Percentiles rank a stretch among this genome's conserved stretches.
These are phyloP conservation scores for Gulo gulo DNA, from an alignment of 2,113 vertebrate species.

Conservation along the genomic window DNA sequence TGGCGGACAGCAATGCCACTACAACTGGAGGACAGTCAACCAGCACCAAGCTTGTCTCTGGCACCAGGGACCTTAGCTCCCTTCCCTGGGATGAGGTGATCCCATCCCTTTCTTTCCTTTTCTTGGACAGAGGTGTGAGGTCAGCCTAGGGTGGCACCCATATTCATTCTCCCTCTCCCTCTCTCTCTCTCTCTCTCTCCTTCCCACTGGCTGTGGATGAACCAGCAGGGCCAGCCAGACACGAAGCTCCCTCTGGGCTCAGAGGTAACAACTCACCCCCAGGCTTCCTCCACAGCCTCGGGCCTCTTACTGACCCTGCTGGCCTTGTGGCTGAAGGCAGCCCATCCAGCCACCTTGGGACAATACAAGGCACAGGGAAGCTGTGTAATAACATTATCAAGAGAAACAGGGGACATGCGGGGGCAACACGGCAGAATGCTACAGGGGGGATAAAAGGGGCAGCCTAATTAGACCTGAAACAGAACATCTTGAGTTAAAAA, in stretches of 20 bases:
- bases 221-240: not conserved
- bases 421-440: not conserved
- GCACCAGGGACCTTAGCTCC: not conserved
- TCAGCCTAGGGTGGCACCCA: not conserved
- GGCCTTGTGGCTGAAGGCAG: not conserved
- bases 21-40: rapidly evolving
- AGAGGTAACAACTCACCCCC: not conserved
- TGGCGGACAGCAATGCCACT: not conserved
- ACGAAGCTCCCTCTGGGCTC: not conserved
- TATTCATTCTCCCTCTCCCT: too few species aligned
- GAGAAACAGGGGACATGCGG: not conserved
- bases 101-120: not conserved
- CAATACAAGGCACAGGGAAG: not conserved
- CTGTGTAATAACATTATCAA: not conserved
- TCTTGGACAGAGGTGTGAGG: not conserved
- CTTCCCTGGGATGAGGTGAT: not conserved
- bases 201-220: not conserved
- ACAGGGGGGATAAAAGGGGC: not conserved
- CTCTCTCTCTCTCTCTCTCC: not conserved
- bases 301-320: not conserved
- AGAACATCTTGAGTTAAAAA: not conserved
- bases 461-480: constrained; percentile 5
- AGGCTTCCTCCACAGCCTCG: not conserved
- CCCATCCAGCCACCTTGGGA: not conserved
- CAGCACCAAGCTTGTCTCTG: not conserved